phyloP scores from a whole-genome alignment of 1,140 invertebrate genomes.

The Orussus abietinus region DNA sequence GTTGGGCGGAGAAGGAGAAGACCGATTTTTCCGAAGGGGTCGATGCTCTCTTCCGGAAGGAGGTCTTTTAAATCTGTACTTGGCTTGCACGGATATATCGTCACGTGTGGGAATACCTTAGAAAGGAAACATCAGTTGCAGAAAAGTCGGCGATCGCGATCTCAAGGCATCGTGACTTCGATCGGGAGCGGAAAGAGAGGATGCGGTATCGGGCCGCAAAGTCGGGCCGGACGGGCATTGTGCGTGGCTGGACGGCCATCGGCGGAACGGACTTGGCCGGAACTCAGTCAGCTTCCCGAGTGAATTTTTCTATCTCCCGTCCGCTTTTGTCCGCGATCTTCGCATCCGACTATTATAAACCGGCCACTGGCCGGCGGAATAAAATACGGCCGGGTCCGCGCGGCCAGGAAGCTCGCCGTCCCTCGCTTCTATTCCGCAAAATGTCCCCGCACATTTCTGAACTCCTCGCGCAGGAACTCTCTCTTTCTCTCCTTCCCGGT shows the following conservation, averaged over 20 bases:
- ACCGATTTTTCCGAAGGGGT: no score
- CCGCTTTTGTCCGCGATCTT: slow-evolving; percentile 28
- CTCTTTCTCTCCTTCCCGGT: background rate
- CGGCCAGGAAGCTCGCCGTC: slow-evolving; percentile 23
- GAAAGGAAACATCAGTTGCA: no score
- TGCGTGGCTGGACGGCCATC: slow-evolving; percentile 1
- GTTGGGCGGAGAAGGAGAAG: no score
- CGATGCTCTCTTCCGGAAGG: no score
- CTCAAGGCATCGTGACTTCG: no score
- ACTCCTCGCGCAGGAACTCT: slow-evolving; percentile 16
- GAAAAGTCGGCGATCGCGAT: no score
- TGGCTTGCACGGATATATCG: no score
- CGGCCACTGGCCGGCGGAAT: slow-evolving; percentile 15
- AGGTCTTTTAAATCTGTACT: no score
- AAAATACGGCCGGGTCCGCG: slow-evolving; percentile 24
- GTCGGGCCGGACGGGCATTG: slow-evolving; percentile 11
- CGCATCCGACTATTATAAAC: slow-evolving; percentile 26
- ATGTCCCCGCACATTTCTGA: slow-evolving; percentile 24
- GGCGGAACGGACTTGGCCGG: slow-evolving; percentile 13
- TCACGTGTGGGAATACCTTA: no score
- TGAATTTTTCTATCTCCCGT: slow-evolving; percentile 28
- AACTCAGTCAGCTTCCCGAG: slow-evolving; percentile 23
- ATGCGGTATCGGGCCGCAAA: no score
- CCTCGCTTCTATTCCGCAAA: slow-evolving; percentile 16
- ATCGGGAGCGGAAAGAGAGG: no score